These are phyloP conservation scores for Eupelmus urozonus DNA, from an alignment of 2,888 invertebrate genomes.

Conservation along the genomic window DNA sequence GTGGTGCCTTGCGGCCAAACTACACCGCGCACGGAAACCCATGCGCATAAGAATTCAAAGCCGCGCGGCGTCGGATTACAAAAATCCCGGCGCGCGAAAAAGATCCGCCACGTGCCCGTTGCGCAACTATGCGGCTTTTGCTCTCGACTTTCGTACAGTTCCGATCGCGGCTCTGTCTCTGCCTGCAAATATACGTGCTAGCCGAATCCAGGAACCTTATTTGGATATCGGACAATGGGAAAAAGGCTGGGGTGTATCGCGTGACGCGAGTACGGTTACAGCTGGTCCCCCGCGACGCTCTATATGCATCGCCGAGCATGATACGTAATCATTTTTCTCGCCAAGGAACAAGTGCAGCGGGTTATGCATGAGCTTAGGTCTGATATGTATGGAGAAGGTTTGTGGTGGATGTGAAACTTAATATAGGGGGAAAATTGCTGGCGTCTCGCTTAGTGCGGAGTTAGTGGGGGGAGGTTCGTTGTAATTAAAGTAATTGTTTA, in stretches of 20 bases:
- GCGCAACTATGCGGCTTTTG: conserved; percentile 15
- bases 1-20: conserved; percentile 19
- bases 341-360: neutral
- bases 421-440: conserved; percentile 18
- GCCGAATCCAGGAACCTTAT: neutral
- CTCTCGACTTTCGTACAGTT: conserved; percentile 27
- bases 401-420: neutral
- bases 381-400: neutral
- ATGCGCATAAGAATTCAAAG: conserved; percentile 19
- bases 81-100: conserved; percentile 6
- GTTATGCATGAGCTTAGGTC: neutral
- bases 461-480: neutral
- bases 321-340: conserved; percentile 11
- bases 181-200: neutral
- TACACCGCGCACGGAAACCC: neutral
- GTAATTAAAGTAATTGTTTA: conserved; percentile 11
- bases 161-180: neutral
- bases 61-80: conserved; percentile 13
- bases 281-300: conserved; percentile 1
- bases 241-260: conserved; percentile 8
- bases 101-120: conserved; percentile 1
- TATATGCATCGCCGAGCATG: neutral
- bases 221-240: neutral
- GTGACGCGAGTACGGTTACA: conserved; percentile 1
- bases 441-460: neutral